Evolutionary conservation across 2,797 vertebrate species (phyloP), one percentile per base, ranked within the genome.

Genomic region (Silurus aristotelis): DNA sequence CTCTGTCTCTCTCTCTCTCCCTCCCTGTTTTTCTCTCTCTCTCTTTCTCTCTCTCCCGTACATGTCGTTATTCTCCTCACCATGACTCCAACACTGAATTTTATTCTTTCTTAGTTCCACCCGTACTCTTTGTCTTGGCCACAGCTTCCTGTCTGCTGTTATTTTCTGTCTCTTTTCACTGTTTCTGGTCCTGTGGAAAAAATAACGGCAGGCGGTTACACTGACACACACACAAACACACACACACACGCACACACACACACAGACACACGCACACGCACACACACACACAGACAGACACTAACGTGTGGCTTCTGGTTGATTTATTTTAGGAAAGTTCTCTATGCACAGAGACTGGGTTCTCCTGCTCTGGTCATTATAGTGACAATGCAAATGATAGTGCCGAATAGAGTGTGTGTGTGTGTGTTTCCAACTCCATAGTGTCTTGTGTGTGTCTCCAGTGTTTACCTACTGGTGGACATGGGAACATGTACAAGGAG

Each of bases 81-180:
- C 48, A 52, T 52, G 48, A 52, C 48, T 52, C 6, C 48, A 9
- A 52, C 48, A 52, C 48, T 52, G 48, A 52, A 52, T 20, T 20
- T 68, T 17, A 19, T 14, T 20, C 17, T n/a, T 22, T 66, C 66
- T 38, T n/a, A 55, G 20, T 86, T 84, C 67, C 82, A 56, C 80
- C 77, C 10, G 8, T 25, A 1, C 64, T 48, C 83, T 7, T n/a
- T 6, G 48, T 27, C 14, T 78, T 48, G 3, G 72, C 13, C 72
- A 56, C 52, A 1, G 52, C 19, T 78, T 78, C 27, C 27, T 38
- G 13, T 78, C 63, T 43, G 38, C 71, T 82, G 68, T 85, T 63
- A 82, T 85, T 84, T 85, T 43, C 72, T 82, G 31, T 85, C 88
- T 89, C 73, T 56, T 27, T 76, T 76, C 73, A 76, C 73, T 76